These are phyloP conservation scores for Galbula dea DNA, from an alignment of 2,113 vertebrate species.

Conservation along the genomic window DNA sequence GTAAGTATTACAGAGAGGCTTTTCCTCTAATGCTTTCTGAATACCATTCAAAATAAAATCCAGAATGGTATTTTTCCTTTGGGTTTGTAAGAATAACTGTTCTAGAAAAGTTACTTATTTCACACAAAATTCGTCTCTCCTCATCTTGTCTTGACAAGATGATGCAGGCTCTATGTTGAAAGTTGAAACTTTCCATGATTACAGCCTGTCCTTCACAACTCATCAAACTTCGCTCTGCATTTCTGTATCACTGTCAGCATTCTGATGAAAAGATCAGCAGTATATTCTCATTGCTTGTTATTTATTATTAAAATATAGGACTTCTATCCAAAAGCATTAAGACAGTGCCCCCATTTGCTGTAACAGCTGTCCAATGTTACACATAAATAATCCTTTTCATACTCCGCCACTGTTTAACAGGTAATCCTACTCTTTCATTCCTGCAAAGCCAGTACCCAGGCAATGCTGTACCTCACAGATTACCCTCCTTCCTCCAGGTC, in stretches of 20 bases:
- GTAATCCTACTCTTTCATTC: neutral
- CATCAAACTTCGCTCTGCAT: fast-evolving
- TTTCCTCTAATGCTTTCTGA: neutral
- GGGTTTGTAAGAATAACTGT: neutral
- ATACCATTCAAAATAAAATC: neutral
- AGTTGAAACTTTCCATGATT: neutral
- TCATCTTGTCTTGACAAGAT: neutral
- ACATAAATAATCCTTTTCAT: neutral
- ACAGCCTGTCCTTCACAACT: neutral
- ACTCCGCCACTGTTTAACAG: neutral
- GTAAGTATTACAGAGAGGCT: neutral
- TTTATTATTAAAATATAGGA: neutral
- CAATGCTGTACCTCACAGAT: neutral
- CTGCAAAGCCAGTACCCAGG: neutral
- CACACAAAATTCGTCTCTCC: too few species aligned
- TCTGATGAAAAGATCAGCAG: neutral
- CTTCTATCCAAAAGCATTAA: neutral
- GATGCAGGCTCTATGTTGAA: neutral
- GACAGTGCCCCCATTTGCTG: neutral
- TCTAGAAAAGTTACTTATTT: neutral
- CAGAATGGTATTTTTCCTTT: neutral
- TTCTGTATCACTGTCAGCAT: neutral
- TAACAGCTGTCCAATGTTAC: neutral
- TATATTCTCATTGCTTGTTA: neutral
- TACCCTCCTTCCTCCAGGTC: neutral